These are phyloP conservation scores for Ciconia boyciana DNA, from an alignment of 2,113 vertebrate species.

Conservation along the genomic window DNA sequence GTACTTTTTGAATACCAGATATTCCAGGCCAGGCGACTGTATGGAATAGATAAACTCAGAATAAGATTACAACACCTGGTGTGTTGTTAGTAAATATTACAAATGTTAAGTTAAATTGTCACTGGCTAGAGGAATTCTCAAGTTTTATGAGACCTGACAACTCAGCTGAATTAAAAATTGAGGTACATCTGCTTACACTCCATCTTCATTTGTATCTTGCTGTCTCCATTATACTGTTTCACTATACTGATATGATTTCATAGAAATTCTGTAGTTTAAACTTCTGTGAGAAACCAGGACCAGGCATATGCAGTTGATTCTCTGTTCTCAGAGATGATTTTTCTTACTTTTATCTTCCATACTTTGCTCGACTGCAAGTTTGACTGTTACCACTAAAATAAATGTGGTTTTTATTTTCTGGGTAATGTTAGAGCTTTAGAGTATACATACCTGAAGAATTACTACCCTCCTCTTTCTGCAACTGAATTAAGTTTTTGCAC, in stretches of 20 bases:
- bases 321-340: neutral
- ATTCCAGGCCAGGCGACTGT: neutral
- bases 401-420: neutral
- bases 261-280: conserved; percentile 24
- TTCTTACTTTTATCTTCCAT: conserved; percentile 25
- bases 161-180: neutral
- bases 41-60: neutral
- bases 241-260: conserved; percentile 12
- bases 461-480: neutral
- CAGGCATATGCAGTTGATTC: conserved; percentile 28
- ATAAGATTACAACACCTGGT: neutral
- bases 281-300: neutral
- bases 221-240: neutral
- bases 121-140: neutral
- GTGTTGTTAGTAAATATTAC: neutral
- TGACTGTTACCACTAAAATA: neutral
- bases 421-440: neutral
- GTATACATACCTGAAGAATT: neutral
- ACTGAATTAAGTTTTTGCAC: neutral
- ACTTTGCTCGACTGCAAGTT: neutral
- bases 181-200: conserved; percentile 21
- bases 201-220: conserved; percentile 18
- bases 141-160: neutral
- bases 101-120: neutral
- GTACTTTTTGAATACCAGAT: neutral